Conservation (phyloP, 2,797 vertebrate genomes). For the Argyrosomus regius region DNA sequence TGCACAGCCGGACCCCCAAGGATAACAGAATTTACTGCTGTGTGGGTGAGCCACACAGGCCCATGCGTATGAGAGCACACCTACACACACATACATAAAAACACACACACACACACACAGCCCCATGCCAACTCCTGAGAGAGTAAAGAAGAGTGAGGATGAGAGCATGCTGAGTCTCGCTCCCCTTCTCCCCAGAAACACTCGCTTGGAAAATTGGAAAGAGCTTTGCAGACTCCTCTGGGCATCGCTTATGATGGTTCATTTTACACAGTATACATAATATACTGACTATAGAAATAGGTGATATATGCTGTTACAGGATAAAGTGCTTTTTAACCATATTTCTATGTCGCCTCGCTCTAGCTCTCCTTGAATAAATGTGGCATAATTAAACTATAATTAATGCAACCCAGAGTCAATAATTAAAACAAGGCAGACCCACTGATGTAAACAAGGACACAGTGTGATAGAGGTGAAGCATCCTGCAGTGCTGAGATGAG, state of each 20-base stretch:
- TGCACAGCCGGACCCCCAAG: slow-evolving; percentile 74
- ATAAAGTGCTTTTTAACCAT: background rate
- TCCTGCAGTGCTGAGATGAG: slow-evolving; percentile 2
- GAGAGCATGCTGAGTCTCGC: slow-evolving; percentile 64
- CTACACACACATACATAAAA: slow-evolving; percentile 10
- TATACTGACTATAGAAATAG: slow-evolving; percentile 22
- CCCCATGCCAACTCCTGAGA: slow-evolving; percentile 66
- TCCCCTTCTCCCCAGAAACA: slow-evolving; percentile 58
- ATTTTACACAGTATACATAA: slow-evolving; percentile 46
- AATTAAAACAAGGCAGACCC: slow-evolving; percentile 20
- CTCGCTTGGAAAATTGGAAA: slow-evolving; percentile 74
- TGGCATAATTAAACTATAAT: slow-evolving; percentile 10
- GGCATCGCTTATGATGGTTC: slow-evolving; percentile 50
- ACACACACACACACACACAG: slow-evolving; percentile 26
- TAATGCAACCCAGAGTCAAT: slow-evolving; percentile 7
- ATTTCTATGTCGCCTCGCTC: background rate
- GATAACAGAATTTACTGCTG: slow-evolving; percentile 78
- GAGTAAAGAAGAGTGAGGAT: slow-evolving; percentile 62
- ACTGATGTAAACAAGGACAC: slow-evolving; percentile 48
- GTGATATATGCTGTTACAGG: slow-evolving; percentile 5
- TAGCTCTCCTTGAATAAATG: slow-evolving; percentile 28
- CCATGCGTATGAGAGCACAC: slow-evolving; percentile 34
- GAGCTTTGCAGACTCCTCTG: slow-evolving; percentile 56
- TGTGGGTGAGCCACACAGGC: slow-evolving; percentile 69
- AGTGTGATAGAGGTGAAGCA: slow-evolving; percentile 36